Percentiles rank a stretch among this genome's conserved stretches.
Evolutionary conservation across 2,797 vertebrate species (phyloP).

Genomic region (Enteromius thamalakanensis): DNA sequence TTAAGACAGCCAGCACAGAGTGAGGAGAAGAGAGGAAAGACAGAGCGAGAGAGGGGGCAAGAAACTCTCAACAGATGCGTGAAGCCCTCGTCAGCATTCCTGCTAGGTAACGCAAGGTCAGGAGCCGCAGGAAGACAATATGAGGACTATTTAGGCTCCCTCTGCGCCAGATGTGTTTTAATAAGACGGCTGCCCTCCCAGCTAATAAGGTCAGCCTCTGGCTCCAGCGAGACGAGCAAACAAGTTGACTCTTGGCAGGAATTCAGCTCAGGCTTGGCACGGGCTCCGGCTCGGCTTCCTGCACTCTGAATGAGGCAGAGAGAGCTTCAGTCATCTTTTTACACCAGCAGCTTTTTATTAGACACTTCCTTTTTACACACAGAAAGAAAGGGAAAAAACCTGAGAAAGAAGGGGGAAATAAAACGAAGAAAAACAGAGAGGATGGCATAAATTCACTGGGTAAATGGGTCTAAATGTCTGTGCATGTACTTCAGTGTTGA

Average conservation of each 20-base stretch:
- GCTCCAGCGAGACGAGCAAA: conserved; percentile 98
- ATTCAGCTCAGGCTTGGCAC: conserved; percentile 91
- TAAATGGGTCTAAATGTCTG: background rate
- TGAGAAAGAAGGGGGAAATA: conserved; percentile 60
- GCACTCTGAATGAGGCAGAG: conserved; percentile 67
- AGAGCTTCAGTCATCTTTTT: conserved; percentile 67
- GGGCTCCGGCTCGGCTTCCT: conserved; percentile 83
- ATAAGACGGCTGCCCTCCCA: conserved; percentile 94
- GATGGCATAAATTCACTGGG: conserved; percentile 32
- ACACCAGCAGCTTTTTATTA: conserved; percentile 81
- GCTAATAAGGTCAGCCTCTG: conserved; percentile 98
- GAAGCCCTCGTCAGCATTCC: conserved; percentile 86
- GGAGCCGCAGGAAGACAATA: conserved; percentile 87
- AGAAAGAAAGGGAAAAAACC: conserved; percentile 62
- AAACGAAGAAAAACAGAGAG: conserved; percentile 61
- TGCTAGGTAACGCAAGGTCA: conserved; percentile 88
- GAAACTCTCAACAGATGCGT: conserved; percentile 89
- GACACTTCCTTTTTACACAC: conserved; percentile 80
- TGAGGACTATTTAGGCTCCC: conserved; percentile 86
- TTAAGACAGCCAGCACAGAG: conserved; percentile 76
- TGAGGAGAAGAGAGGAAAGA: conserved; percentile 56
- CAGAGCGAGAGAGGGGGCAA: conserved; percentile 51
- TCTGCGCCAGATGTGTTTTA: conserved; percentile 95
- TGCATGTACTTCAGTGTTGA: background rate
- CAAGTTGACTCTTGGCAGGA: conserved; percentile 92